Percentiles rank a stretch among this genome's conserved stretches.
phyloP scores from a whole-genome alignment of 1,140 invertebrate genomes.

The Formica exsecta region DNA sequence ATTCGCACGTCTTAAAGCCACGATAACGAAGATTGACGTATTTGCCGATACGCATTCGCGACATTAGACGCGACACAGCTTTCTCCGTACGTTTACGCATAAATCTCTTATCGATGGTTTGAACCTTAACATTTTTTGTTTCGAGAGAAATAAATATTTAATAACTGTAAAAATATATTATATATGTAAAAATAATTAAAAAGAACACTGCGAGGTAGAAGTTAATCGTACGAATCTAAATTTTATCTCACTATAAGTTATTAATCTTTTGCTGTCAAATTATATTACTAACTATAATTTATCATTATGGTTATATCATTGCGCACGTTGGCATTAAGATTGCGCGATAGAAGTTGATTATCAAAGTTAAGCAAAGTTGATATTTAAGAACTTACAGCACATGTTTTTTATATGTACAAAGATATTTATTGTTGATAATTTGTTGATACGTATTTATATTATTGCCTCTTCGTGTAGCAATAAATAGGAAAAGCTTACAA shows the following conservation, averaged over 20 bases:
- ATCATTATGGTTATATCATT: constrained; percentile 50
- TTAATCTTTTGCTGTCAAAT: constrained; percentile 37
- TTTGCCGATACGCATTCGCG: background rate
- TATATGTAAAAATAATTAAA: no score
- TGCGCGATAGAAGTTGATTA: constrained; percentile 34
- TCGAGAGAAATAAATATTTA: background rate
- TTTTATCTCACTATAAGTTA: constrained; percentile 36
- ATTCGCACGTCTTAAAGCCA: background rate
- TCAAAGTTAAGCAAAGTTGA: constrained; percentile 25
- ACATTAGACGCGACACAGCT: background rate
- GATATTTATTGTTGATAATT: constrained; percentile 45
- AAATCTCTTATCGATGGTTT: background rate
- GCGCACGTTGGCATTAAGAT: constrained; percentile 31
- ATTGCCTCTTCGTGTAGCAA: background rate
- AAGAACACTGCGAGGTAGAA: background rate
- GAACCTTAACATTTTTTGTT: background rate
- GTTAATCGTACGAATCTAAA: constrained; percentile 48
- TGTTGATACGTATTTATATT: constrained; percentile 22
- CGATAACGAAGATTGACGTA: constrained; percentile 18
- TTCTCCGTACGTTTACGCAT: background rate
- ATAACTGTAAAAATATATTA: background rate
- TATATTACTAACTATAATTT: constrained; percentile 54
- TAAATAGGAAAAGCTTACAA: background rate
- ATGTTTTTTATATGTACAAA: background rate
- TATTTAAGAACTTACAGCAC: constrained; percentile 36